phyloP scores from a whole-genome alignment of 2,888 invertebrate genomes.

The Patella pellucida region DNA sequence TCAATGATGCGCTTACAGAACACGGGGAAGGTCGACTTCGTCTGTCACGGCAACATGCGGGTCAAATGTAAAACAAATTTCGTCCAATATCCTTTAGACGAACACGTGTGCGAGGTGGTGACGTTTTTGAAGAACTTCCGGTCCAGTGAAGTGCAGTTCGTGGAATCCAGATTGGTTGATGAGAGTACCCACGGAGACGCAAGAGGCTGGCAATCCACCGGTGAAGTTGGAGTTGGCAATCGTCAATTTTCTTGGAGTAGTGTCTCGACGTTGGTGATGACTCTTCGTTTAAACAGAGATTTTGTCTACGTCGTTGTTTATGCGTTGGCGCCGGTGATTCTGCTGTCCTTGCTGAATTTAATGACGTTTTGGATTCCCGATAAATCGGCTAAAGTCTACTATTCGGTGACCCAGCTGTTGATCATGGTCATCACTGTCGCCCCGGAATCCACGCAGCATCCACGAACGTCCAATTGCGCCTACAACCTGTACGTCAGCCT shows the following conservation, averaged over 20 bases:
- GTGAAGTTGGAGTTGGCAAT: neutral
- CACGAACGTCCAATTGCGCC: neutral
- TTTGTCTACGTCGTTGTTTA: neutral
- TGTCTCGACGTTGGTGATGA: neutral
- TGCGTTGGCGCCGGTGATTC: neutral
- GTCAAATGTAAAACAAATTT: neutral
- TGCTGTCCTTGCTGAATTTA: neutral
- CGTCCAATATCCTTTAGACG: neutral
- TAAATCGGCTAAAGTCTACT: neutral
- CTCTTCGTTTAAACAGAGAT: neutral
- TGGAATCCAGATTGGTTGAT: neutral
- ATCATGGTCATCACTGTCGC: neutral
- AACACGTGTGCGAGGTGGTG: neutral
- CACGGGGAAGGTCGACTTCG: neutral
- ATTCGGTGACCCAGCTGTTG: neutral
- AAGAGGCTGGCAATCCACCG: neutral
- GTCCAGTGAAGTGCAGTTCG: neutral
- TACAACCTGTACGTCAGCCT: neutral
- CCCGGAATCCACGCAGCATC: neutral
- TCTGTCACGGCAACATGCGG: neutral
- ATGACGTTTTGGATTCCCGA: neutral
- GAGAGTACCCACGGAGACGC: neutral
- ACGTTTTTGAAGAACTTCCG: neutral
- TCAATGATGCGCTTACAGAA: neutral
- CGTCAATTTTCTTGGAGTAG: neutral